A percentile compares a stretch with the other conserved stretches of the same genome.
phyloP scores from a whole-genome alignment of 2,113 vertebrate genomes.

The Anarhynchus alexandrinus region DNA sequence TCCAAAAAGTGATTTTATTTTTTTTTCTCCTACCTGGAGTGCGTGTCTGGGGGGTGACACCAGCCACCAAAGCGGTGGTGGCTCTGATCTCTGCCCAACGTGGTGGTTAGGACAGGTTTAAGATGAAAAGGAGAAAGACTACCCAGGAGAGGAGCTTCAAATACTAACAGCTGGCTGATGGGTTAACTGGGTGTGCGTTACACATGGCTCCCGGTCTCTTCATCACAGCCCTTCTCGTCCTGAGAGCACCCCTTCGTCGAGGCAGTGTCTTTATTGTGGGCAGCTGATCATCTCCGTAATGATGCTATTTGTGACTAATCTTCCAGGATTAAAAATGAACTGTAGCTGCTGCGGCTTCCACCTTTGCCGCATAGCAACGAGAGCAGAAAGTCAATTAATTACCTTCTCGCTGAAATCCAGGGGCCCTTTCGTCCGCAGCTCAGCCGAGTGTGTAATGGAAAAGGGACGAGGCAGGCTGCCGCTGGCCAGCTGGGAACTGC shows the following conservation, averaged over 20 bases:
- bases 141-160: not conserved
- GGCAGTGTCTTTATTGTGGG: not conserved
- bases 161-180: not conserved
- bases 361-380: conserved; percentile 70
- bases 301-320: conserved; percentile 40
- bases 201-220: not conserved
- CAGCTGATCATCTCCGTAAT: not conserved
- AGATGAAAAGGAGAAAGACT: not conserved
- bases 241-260: not conserved
- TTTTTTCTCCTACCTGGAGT: not conserved
- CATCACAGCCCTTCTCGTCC: not conserved
- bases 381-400: conserved; percentile 81
- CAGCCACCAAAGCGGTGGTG: not conserved
- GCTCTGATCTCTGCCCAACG: not conserved
- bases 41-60: rapidly evolving
- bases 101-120: not conserved
- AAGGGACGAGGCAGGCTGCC: conserved; percentile 75
- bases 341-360: conserved; percentile 33
- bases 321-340: conserved; percentile 47
- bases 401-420: conserved; percentile 58
- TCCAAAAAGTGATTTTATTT: not conserved
- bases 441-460: conserved; percentile 94
- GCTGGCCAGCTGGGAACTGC: conserved; percentile 68
- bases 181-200: not conserved
- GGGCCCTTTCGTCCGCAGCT: conserved; percentile 70